Base-by-base conservation (phyloP, 1,140 invertebrate genomes). In the Drosophila pallidifrons region DNA sequence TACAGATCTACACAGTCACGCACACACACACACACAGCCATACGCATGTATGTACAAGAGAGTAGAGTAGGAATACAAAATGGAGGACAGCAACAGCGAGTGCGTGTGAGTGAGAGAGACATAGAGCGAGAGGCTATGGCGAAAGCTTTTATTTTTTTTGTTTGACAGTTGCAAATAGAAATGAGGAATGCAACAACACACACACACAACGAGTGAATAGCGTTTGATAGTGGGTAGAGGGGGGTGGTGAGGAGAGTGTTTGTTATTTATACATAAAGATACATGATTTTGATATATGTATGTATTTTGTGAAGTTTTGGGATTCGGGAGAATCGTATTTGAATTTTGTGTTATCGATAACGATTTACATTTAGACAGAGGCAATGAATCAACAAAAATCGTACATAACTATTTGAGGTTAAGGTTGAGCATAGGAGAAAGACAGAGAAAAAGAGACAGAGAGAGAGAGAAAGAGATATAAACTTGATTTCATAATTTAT, bases 381-480 rank as follows among this genome's bases (percentile, higher is more conserved):
- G 63, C 54, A 51, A 67, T 73, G 63, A 59, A 59, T 59, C 38
- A 45, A 52, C 13, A 54, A 54, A 66, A 73, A 66, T 66, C 63
- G 32, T 82, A 79, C 65, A 79, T 67, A 82, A 79, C 66, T 70
- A 35, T 67, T 64, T n/a, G n/a, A 70, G 75, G 68, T 85, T 81
- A 73, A 25, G 82, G 61, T 81, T 80, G 43, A 83, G 72, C 81
- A 54, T 70, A 70, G 83, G 52, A 78, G 61, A 75, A 77, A 77
- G 64, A 49, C 32, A 66, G 51, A 66, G 46, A 35, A 46, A 58
- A 52, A 52, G 11, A 70, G 76, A 76, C 55, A 85, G 55, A 79
- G 47, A 86, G 55, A 82, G 46, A 80, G 74, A 82, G 47, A 85
- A 46, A 85, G 52, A 86, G 69, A 81, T 51, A 86, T 78, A 86